Base-by-base conservation (phyloP, 2,113 vertebrate genomes). In the Leptodactylus fuscus region DNA sequence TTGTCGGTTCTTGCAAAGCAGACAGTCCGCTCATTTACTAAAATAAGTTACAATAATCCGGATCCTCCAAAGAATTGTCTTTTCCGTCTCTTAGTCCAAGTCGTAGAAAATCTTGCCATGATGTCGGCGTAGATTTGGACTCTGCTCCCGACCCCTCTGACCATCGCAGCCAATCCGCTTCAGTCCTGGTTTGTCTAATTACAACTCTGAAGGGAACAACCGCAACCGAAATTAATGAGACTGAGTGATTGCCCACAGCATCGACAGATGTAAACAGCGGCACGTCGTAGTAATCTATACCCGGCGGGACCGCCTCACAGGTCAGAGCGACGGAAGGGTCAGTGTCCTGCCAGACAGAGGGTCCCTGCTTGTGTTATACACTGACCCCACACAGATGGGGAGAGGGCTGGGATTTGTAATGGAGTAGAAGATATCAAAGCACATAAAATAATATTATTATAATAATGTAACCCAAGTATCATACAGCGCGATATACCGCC, bases 151-250 rank as follows among this genome's bases (percentile, higher is more conserved):
- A n/a, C 32, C 18, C 2, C 44, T 38, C 29, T 0, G 32, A 53
- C 55, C 81, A 24, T 71, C 18, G n/a, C 48, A 71, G 53, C 51
- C 80, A 71, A n/a, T n/a, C n/a, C n/a, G n/a, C n/a, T n/a, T n/a
- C n/a, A n/a, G n/a, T 27, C 38, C 27, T 29, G 41, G 1, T 81
- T 53, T 81, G 15, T 27, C 6, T 82, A 71, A 71, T 70, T 67
- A 51, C 29, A 71, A 38, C 46, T 82, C 65, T 71, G 22, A 69
- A 51, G 41, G 32, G 58, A 81, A 32, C 60, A 34, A 44, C n/a
- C 22, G n/a, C 46, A 20, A 51, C n/a, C 46, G 20, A 20, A 53
- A 51, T 53, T 51, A 76, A 76, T 51, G 48, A 71, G 20, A 24
- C 7, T 22, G 10, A 18, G 18, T 71, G 9, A 71, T 22, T 3